phyloP scores from a whole-genome alignment of 2,797 vertebrate genomes.

The Enteromius unitaeniatus region DNA sequence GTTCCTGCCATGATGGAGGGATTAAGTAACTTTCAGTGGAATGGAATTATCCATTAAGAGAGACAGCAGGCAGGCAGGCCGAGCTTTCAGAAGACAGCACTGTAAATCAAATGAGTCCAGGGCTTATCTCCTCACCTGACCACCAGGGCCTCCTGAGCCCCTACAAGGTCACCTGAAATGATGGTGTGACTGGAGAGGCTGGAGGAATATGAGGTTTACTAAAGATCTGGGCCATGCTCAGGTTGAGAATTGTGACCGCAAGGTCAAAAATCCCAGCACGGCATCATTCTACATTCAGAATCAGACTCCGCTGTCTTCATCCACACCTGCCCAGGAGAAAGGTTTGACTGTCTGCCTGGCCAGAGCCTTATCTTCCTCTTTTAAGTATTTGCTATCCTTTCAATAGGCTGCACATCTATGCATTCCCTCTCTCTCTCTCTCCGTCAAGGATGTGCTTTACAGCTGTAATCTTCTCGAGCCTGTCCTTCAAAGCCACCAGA shows the following conservation, averaged over 20 bases:
- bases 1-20: constrained; percentile 49
- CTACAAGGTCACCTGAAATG: constrained; percentile 61
- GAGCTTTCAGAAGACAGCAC: constrained; percentile 53
- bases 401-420: constrained; percentile 18
- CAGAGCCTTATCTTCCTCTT: constrained; percentile 15
- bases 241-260: constrained; percentile 2
- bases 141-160: constrained; percentile 42
- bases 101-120: constrained; percentile 62
- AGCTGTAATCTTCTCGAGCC: constrained; percentile 46
- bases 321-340: neutral
- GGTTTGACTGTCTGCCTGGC: neutral
- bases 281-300: constrained; percentile 9
- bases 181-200: constrained; percentile 18
- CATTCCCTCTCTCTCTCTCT: constrained; percentile 2
- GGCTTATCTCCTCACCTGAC: constrained; percentile 48
- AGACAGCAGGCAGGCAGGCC: constrained; percentile 27
- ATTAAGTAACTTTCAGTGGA: constrained; percentile 61
- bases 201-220: neutral
- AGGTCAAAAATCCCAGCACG: neutral
- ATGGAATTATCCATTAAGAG: constrained; percentile 53
- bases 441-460: constrained; percentile 29
- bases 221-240: neutral
- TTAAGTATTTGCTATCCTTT: constrained; percentile 19
- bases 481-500: constrained; percentile 42
- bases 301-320: neutral